Conservation (phyloP, 2,888 invertebrate species). For the Chrysolina haemoptera region DNA sequence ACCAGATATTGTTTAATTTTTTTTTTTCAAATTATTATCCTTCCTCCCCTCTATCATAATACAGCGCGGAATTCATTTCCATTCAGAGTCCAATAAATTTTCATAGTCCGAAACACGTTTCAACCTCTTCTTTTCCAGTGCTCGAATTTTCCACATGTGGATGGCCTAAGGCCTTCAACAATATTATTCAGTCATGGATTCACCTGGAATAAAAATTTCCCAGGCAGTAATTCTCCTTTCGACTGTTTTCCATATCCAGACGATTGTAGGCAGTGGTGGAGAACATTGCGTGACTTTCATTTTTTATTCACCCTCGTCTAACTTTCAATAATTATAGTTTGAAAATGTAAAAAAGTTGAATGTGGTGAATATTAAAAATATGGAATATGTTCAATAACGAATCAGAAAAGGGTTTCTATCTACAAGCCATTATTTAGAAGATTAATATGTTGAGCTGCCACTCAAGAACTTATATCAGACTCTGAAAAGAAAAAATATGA, state of each 20-base stretch:
- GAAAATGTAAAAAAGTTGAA: too few species aligned
- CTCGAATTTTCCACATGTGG: conserved; percentile 29
- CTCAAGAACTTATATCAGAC: too few species aligned
- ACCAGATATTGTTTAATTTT: not conserved
- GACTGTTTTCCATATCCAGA: conserved; percentile 18
- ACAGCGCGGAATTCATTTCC: not conserved
- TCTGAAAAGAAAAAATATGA: too few species aligned
- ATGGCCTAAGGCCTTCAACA: conserved; percentile 40
- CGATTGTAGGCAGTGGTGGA: conserved; percentile 27
- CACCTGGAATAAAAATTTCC: conserved; percentile 48
- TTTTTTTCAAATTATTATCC: not conserved
- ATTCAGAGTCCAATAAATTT: conserved; percentile 35
- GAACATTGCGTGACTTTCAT: not conserved
- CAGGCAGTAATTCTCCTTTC: conserved; percentile 40
- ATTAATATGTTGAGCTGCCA: too few species aligned
- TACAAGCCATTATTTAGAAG: too few species aligned
- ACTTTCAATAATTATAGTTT: too few species aligned
- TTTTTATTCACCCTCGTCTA: too few species aligned
- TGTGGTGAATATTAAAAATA: too few species aligned
- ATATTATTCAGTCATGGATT: conserved; percentile 47
- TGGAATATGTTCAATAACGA: too few species aligned
- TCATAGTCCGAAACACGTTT: conserved; percentile 26
- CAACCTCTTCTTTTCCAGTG: conserved; percentile 29
- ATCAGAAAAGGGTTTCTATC: too few species aligned
- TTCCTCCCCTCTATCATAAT: not conserved